Base-by-base conservation (phyloP, 1,140 invertebrate genomes). In the Zaprionus ghesquierei region DNA sequence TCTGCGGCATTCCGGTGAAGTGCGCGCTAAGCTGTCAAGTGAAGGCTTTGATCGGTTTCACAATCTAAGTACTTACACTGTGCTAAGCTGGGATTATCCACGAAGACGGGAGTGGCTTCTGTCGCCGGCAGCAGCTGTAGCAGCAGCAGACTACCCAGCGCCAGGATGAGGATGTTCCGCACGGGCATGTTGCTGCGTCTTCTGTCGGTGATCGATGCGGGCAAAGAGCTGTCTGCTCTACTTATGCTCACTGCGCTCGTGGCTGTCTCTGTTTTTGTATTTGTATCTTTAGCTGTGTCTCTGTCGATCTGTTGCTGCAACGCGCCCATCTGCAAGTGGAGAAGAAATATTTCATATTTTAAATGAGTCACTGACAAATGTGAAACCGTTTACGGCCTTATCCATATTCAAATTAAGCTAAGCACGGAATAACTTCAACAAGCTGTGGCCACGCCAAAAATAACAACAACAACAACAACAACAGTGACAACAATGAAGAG, bases 21-120 rank as follows among this genome's bases (percentile, higher is more conserved):
- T 25, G 60, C 76, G 56, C 58, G 22, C 53, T 64, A 27, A 63
- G 41, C 66, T 41, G 25, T 61, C 65, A 73, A 46, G 65, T 71
- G 25, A 15, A 10, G 25, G 59, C 31, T 46, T 65, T 44, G 60
- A 62, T 77, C 58, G 56, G 59, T 38, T 33, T 10, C 29, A 53
- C 46, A 56, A 64, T 46, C 44, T 49, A 25, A 12, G 38, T 80
- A 92, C 90, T 92, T 91, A 92, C 90, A 92, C 62, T 92, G 90
- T 50, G 90, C 90, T 92, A 92, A 90, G 69, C 90, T 92, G 69
- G 90, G 90, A 86, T 92, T 92, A 89, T 92, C 87, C 71, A 92
- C 90, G 29, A 92, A 92, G 23, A 92, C 86, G 46, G 90, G 90
- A 69, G 56, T 91, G 61, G 90, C 76, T 53, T 74, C 41, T 33